A percentile compares a stretch with the other conserved stretches of the same genome.
Evolutionary conservation across 2,888 invertebrate species (phyloP).

Genomic region (Holacanthella duospinosa): DNA sequence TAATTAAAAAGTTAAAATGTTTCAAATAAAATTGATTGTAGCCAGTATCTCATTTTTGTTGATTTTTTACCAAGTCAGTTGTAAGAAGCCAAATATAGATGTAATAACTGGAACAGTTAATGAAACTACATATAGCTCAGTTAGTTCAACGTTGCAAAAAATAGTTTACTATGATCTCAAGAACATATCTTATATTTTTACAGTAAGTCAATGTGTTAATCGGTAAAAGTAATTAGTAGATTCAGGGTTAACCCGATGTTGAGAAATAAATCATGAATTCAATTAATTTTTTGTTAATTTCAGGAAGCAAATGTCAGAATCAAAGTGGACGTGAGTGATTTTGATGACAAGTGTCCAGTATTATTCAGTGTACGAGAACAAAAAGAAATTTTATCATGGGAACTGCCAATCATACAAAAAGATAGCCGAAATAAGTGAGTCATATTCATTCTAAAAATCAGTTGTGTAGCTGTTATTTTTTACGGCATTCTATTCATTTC

Average conservation of each 20-base stretch:
- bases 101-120: background rate
- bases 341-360: slow-evolving; percentile 4
- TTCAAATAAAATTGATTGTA: too few relatives aligned
- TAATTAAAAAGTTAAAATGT: too few relatives aligned
- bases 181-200: background rate
- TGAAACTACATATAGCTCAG: background rate
- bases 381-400: slow-evolving; percentile 7
- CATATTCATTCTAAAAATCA: too few relatives aligned
- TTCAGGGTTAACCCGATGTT: background rate
- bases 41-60: too few relatives aligned
- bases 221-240: too few relatives aligned
- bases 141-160: background rate
- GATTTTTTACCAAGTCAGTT: too few relatives aligned
- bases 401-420: slow-evolving; percentile 6
- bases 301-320: slow-evolving; percentile 6
- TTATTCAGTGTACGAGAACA: slow-evolving; percentile 11
- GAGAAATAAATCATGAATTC: background rate
- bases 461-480: background rate
- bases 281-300: background rate
- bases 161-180: background rate
- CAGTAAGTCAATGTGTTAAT: background rate
- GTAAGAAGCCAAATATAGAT: background rate
- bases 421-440: background rate
- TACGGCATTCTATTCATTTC: too few relatives aligned
- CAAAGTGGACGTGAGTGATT: background rate